Evolutionary conservation across 1,140 invertebrate species (phyloP), one percentile per base, ranked within the genome.

Genomic region (Aphaenogaster rudis): DNA sequence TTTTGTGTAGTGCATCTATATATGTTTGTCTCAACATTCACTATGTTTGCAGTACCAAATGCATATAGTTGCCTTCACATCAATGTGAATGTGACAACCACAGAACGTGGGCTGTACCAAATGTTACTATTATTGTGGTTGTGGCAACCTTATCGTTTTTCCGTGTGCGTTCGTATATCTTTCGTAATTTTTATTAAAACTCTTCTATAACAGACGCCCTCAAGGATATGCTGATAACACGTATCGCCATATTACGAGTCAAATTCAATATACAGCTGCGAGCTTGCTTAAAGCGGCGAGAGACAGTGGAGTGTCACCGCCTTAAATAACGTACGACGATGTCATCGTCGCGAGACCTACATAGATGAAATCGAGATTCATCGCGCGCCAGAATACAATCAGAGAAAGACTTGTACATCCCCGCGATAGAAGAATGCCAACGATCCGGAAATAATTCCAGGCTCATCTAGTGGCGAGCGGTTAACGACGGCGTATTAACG

Each of bases 301-400:
- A 72, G 48, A 8, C 11, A 45, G 15, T 3, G 21, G 39, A 72
- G 42, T 81, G 66, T 82, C 54, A 82, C 42, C 54, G 52, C 54
- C 66, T 82, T 72, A 82, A 82, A 72, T 82, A 82, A 80, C 59
- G 4, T 36, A 54, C 21, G 11, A 45, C n/a, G 64, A 82, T 42
- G 79, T 5, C 42, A 80, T 69, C 78, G 54, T 28, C 28, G 9
- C 39, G 39, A 82, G 80, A 82, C 39, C 52, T 72, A 82, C 39
- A 82, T 82, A 59, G 52, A 72, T 82, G 80, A 72, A 82, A 82
- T 82, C 39, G 48, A 81, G n/a, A 81, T 54, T 52, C 13, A 3
- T 54, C 63, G 39, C 21, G 39, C 39, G 17, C n/a, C 5, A 17
- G 80, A 72, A 82, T 61, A 15, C 39, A 72, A 72, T 7, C 5